phyloP scores from a whole-genome alignment of 2,797 vertebrate species.

The Erpetoichthys calabaricus region DNA sequence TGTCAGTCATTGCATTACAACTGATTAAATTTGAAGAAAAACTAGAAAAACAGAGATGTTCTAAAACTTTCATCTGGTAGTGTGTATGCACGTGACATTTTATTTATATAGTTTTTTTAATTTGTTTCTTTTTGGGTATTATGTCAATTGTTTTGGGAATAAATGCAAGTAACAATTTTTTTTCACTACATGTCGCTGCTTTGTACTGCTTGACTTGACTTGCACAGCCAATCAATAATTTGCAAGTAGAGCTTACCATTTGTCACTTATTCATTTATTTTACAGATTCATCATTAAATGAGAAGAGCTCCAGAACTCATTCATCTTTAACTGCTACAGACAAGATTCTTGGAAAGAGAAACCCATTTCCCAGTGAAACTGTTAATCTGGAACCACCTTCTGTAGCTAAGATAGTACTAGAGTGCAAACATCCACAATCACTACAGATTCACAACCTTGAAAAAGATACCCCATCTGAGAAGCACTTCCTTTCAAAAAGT shows the following conservation, averaged over 20 bases:
- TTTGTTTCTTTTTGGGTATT: no score
- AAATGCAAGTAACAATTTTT: no score
- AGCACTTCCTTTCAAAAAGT: conserved; percentile 64
- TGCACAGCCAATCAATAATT: no score
- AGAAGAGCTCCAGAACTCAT: conserved; percentile 77
- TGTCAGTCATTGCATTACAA: no score
- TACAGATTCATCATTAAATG: conserved; percentile 84
- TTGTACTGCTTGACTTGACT: no score
- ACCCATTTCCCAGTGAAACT: conserved; percentile 73
- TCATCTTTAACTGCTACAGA: conserved; percentile 77
- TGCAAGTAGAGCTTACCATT: neutral
- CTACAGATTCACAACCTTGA: conserved; percentile 64
- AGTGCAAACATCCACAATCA: conserved; percentile 80
- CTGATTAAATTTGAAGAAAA: no score
- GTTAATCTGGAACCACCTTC: conserved; percentile 70
- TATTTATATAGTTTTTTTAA: no score
- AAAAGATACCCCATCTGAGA: conserved; percentile 68
- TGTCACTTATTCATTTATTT: conserved; percentile 17
- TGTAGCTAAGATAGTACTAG: conserved; percentile 74
- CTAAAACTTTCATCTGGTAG: no score
- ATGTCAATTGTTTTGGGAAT: no score
- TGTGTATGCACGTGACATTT: no score
- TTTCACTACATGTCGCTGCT: no score
- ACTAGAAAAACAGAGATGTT: no score
- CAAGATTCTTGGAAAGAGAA: conserved; percentile 73